Percentiles rank a stretch among this genome's conserved stretches.
Conservation (phyloP, 30 jellyfish, hydroid and myxozoan genomes). For the Pelagia noctiluca region DNA sequence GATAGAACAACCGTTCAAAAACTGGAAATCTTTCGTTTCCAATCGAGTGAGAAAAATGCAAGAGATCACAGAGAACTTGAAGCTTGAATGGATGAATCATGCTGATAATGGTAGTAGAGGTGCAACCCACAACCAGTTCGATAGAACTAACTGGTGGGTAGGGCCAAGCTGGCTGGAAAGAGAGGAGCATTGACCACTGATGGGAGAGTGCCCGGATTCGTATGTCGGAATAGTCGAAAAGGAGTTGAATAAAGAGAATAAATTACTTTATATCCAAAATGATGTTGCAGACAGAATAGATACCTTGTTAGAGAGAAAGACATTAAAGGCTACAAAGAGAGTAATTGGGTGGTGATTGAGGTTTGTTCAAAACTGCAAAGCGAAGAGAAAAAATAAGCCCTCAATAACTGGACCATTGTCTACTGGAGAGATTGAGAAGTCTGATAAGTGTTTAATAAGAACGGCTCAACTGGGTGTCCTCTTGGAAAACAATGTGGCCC, state of each 20-base stretch:
- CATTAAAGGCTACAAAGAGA: slow-evolving; percentile 26
- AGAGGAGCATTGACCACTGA: slow-evolving; percentile 26
- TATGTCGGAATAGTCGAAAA: not conserved
- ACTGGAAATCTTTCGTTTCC: slow-evolving; percentile 21
- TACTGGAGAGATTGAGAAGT: not conserved
- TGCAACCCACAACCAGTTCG: slow-evolving; percentile 9
- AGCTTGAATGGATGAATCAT: slow-evolving; percentile 18
- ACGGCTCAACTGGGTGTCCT: not conserved
- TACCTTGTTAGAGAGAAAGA: not conserved
- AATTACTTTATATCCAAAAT: not conserved
- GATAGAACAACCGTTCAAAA: slow-evolving; percentile 6
- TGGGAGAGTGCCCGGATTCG: not conserved
- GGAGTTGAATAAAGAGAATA: not conserved
- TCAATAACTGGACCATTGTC: not conserved
- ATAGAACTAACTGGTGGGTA: slow-evolving; percentile 33
- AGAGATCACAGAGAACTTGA: slow-evolving; percentile 38
- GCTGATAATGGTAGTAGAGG: slow-evolving; percentile 56
- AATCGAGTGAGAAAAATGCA: slow-evolving; percentile 26
- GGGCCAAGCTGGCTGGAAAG: slow-evolving; percentile 55
- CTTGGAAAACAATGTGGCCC: no score
- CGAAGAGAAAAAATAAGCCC: not conserved
- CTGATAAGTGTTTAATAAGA: not conserved
- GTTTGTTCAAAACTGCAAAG: not conserved
- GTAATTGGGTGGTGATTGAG: slow-evolving; percentile 29
- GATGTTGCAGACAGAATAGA: not conserved